These are phyloP conservation scores for Lepilemur ruficaudatus DNA, from an alignment of 2,797 vertebrate genomes.

Conservation along the genomic window DNA sequence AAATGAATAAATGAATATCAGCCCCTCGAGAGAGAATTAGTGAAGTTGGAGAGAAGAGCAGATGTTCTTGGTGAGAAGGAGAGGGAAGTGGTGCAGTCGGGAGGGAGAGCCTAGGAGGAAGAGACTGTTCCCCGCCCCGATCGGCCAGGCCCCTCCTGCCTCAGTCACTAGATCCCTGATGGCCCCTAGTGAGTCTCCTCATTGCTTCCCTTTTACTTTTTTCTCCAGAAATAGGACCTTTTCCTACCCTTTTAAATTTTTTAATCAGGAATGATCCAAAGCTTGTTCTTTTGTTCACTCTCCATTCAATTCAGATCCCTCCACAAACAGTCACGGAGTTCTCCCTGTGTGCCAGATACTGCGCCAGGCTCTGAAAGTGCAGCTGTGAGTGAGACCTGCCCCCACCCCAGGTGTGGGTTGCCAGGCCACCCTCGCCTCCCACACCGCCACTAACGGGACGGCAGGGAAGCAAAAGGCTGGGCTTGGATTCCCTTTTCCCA, in stretches of 20 bases:
- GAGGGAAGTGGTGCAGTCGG: no score
- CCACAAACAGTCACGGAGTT: background rate
- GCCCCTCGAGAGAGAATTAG: background rate
- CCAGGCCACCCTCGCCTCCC: fast-evolving
- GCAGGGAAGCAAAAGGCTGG: background rate
- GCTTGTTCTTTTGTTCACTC: background rate
- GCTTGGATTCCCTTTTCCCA: background rate
- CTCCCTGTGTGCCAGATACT: background rate
- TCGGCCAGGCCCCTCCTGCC: fast-evolving
- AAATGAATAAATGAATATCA: background rate
- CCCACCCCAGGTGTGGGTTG: fast-evolving
- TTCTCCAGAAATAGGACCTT: background rate
- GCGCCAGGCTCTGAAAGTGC: background rate
- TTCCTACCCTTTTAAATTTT: background rate
- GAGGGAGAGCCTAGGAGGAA: background rate
- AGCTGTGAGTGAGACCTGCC: background rate
- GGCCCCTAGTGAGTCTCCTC: background rate
- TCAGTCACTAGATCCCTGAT: background rate
- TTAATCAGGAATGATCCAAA: background rate
- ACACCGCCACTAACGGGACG: background rate
- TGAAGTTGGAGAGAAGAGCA: background rate
- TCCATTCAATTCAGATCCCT: background rate
- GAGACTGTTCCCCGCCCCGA: fast-evolving
- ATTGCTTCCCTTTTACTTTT: background rate
- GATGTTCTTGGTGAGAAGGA: fast-evolving